A percentile compares a stretch with the other conserved stretches of the same genome.
Evolutionary conservation across 2,113 vertebrate genomes (phyloP).

Genomic region (Megaleporinus macrocephalus): DNA sequence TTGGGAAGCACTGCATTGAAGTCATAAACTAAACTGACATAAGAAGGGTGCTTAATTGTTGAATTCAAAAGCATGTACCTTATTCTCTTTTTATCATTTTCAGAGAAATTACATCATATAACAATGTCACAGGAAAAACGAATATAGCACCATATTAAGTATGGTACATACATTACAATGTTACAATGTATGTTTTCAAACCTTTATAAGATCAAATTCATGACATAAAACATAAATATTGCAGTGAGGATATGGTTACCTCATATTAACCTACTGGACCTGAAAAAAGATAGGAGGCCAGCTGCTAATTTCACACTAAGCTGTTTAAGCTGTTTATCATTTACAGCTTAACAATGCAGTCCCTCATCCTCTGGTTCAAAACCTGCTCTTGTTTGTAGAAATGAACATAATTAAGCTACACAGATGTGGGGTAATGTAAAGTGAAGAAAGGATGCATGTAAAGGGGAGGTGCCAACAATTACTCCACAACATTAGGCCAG

Average conservation of each 20-base stretch:
- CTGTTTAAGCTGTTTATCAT: constrained; percentile 26
- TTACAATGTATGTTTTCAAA: constrained; percentile 30
- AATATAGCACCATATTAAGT: constrained; percentile 55
- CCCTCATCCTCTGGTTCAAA: neutral
- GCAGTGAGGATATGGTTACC: constrained; percentile 39
- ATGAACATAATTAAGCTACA: neutral
- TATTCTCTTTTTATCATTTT: neutral
- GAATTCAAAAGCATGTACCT: constrained; percentile 3
- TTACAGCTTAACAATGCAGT: neutral
- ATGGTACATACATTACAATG: constrained; percentile 13
- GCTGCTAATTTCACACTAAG: neutral
- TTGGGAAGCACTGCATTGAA: constrained; percentile 40
- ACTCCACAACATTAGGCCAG: constrained; percentile 12
- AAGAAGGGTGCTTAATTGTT: neutral
- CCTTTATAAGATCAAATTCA: neutral
- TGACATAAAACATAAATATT: constrained; percentile 43
- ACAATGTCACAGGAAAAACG: constrained; percentile 16
- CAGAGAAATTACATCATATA: neutral
- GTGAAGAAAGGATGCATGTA: constrained; percentile 36
- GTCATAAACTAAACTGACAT: neutral
- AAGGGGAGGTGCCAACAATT: constrained; percentile 23
- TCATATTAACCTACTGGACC: constrained; percentile 1
- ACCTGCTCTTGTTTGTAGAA: constrained; percentile 11
- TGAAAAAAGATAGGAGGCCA: neutral
- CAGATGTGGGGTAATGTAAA: constrained; percentile 9